These are phyloP conservation scores for Brachyalestes nurse DNA, from an alignment of 2,797 vertebrate genomes.

Conservation along the genomic window DNA sequence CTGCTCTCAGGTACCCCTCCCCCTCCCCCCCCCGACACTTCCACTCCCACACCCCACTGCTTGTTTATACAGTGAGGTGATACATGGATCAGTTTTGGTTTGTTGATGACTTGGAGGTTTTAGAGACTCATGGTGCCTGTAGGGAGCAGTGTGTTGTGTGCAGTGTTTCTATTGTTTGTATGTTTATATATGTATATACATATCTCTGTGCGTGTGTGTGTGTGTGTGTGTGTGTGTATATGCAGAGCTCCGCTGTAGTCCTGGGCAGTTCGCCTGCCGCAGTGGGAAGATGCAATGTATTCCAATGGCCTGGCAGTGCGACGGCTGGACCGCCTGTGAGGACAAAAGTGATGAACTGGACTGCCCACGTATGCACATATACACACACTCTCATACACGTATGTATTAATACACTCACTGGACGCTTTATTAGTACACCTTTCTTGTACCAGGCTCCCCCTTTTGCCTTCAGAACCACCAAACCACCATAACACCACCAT, in stretches of 20 bases:
- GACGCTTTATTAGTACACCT: too few species aligned
- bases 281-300: conserved; percentile 96
- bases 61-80: too few species aligned
- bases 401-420: too few species aligned
- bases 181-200: background rate
- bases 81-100: too few species aligned
- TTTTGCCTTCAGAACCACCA: too few species aligned
- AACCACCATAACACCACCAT: too few species aligned
- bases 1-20: conserved; percentile 83
- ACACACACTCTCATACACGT: background rate
- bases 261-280: conserved; percentile 92
- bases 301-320: conserved; percentile 93
- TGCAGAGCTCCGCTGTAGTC: conserved; percentile 91
- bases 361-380: conserved; percentile 86
- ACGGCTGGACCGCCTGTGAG: conserved; percentile 94
- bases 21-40: conserved; percentile 3
- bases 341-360: conserved; percentile 95
- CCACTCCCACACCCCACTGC: too few species aligned
- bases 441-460: too few species aligned
- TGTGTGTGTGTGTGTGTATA: conserved; percentile 39
- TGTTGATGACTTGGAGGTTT: too few species aligned
- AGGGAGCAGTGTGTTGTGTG: too few species aligned
- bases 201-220: background rate
- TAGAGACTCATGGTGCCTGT: too few species aligned
- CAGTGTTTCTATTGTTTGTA: too few species aligned